phyloP scores from a whole-genome alignment of 2,113 vertebrate genomes.

The Lynx canadensis region DNA sequence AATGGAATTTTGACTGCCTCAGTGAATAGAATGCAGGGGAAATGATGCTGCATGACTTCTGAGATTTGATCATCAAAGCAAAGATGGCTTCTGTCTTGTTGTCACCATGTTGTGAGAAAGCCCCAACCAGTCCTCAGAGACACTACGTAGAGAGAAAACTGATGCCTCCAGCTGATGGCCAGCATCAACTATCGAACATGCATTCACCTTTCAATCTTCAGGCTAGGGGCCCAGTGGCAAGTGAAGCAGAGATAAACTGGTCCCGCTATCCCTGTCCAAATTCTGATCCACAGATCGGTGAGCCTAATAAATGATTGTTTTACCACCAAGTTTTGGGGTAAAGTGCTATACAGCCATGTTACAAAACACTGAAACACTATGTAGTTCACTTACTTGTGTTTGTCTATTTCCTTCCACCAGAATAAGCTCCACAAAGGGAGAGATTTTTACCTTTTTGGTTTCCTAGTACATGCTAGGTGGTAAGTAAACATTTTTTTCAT shows the following conservation, averaged over 20 bases:
- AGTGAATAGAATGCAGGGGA: neutral
- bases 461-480: neutral
- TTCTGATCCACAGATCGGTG: neutral
- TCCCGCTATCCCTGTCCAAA: neutral
- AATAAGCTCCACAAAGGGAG: neutral
- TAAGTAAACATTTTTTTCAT: conserved; percentile 44
- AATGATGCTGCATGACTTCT: neutral
- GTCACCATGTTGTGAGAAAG: neutral
- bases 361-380: conserved; percentile 6
- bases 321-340: neutral
- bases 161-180: neutral
- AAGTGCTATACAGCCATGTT: neutral
- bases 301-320: neutral
- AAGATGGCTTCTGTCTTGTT: neutral
- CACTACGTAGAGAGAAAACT: neutral
- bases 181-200: neutral
- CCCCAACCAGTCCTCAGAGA: neutral
- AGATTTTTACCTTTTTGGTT: neutral
- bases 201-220: neutral
- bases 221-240: neutral
- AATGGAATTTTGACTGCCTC: neutral
- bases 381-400: neutral
- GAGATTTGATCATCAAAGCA: neutral
- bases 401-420: neutral
- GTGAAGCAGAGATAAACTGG: neutral